Conservation (phyloP, 2,888 invertebrate genomes). For the Teinopalpus imperialis region DNA sequence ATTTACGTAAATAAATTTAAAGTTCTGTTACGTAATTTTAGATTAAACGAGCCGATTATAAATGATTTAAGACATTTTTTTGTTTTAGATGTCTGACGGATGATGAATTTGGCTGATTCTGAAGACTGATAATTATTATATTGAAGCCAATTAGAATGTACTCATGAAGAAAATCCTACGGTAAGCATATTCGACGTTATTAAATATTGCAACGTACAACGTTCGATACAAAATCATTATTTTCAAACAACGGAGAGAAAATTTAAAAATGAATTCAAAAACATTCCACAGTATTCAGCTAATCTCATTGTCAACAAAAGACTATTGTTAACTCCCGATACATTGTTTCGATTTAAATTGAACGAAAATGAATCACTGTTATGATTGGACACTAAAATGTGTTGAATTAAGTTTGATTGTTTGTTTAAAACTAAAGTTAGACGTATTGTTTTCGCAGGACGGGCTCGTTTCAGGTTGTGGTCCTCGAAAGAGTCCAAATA, state of each 20-base stretch:
- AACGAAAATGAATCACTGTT: conserved; percentile 77
- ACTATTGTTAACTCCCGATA: conserved; percentile 73
- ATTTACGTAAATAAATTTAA: conserved; percentile 31
- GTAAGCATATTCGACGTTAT: conserved; percentile 42
- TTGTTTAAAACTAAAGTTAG: conserved; percentile 50
- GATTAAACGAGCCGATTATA: conserved; percentile 29
- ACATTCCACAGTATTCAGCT: conserved; percentile 79
- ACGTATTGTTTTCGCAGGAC: conserved; percentile 50
- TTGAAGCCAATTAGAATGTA: conserved; percentile 63
- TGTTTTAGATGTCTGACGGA: conserved; percentile 67
- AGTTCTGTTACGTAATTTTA: conserved; percentile 21
- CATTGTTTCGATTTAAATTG: conserved; percentile 76
- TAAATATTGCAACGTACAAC: conserved; percentile 11
- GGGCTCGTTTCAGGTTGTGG: conserved; percentile 65
- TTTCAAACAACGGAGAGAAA: conserved; percentile 74
- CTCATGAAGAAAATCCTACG: conserved; percentile 59
- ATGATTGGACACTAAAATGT: conserved; percentile 74
- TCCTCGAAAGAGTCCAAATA: conserved; percentile 59
- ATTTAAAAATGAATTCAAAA: conserved; percentile 67
- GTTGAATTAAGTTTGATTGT: conserved; percentile 74
- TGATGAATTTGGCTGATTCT: conserved; percentile 59
- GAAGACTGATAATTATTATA: conserved; percentile 73
- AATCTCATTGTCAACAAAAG: conserved; percentile 78
- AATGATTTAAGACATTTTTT: conserved; percentile 42
- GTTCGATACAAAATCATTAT: conserved; percentile 37